Base-by-base conservation (phyloP, 2,797 vertebrate species). In the Thalassophryne amazonica region DNA sequence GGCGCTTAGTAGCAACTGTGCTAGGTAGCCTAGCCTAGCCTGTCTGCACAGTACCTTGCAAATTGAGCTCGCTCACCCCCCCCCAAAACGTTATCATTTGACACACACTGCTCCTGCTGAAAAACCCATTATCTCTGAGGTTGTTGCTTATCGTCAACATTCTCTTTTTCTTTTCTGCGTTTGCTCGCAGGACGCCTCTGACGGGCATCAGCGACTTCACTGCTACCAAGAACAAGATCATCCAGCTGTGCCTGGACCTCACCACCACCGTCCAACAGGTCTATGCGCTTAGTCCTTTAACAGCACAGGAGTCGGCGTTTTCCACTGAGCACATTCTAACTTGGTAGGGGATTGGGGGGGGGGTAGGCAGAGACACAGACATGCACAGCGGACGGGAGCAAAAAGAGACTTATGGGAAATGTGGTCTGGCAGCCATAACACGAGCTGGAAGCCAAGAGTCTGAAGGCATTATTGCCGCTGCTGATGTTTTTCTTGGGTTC, bases 211-310 rank as follows among this genome's bases (percentile, higher is more conserved):
- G 95, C 38, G 96, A 99, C 80, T 97, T 97, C 84, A 95, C 95
- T 23, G 70, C 90, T 67, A 97, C 93, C 50, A 99, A 98, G 93
- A 99, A 98, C 88, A 96, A 96, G 88, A 96, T 99, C 83, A 98
- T 99, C 86, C 96, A 98, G 63, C 92, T 98, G 43, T 99, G 97
- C 83, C 87, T 99, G 87, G 95, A 98, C 73, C 90, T 99, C 76
- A 99, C 97, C 51, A 98, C 96, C 45, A 93, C 94, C 47, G 97
- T 99, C 81, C 97, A 99, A 83, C 94, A 99, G 97, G 97, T 99
- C 75, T 86, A 93, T 69, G 52, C 25, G 32, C 69, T 41, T 51
- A 17, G 73, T 55, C 61, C 31, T 22, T 29, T 68, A 41, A 22
- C 64, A 55, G 21, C 54, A 60, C 60, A 60, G 16, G 3, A 69